These are phyloP conservation scores for Bombus pascuorum DNA, from an alignment of 1,140 invertebrate species.

Conservation along the genomic window DNA sequence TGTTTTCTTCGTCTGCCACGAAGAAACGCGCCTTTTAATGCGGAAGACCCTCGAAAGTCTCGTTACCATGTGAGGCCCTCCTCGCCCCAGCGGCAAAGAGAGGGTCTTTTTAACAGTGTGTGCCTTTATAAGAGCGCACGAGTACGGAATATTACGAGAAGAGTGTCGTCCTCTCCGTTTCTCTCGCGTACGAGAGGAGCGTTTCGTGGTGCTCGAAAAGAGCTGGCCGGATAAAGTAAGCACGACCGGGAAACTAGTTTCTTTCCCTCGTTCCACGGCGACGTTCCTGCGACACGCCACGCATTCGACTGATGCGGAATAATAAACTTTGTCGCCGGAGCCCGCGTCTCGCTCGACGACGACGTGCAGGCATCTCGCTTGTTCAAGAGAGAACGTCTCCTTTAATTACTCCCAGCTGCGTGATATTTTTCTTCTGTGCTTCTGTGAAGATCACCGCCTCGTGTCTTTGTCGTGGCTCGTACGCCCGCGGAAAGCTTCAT, in stretches of 20 bases:
- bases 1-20: background rate
- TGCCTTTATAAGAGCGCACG: constrained; percentile 53
- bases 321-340: constrained; percentile 18
- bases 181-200: background rate
- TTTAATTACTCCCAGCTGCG: constrained; percentile 1
- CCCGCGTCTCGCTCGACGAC: background rate
- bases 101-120: constrained; percentile 50
- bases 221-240: constrained; percentile 30
- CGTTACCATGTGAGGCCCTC: constrained; percentile 42
- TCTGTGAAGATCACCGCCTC: background rate
- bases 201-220: constrained; percentile 43
- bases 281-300: background rate
- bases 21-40: constrained; percentile 41
- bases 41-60: constrained; percentile 44
- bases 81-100: constrained; percentile 25
- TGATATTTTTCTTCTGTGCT: background rate
- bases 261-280: constrained; percentile 17
- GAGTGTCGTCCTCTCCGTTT: background rate
- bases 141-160: constrained; percentile 11
- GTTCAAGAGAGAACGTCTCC: too few relatives aligned
- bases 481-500: too few relatives aligned
- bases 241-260: constrained; percentile 21
- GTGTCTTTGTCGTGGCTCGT: constrained; percentile 25
- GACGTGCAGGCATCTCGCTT: background rate
- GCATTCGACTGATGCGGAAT: constrained; percentile 3